These are phyloP conservation scores for Vultur gryphus DNA, from an alignment of 2,797 vertebrate genomes.

Conservation along the genomic window DNA sequence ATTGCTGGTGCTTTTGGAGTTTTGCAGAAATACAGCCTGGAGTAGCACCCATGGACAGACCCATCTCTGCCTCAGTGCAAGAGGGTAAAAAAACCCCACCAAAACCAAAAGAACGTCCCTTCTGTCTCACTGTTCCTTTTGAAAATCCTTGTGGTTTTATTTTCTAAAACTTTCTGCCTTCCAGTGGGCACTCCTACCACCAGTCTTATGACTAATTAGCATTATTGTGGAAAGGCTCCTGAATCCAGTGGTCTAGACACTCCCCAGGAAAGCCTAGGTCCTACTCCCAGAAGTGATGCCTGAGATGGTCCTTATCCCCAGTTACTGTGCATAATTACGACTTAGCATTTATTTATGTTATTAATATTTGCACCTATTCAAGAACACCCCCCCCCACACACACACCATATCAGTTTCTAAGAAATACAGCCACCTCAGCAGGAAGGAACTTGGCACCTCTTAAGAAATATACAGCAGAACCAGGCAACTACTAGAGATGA, in stretches of 20 bases:
- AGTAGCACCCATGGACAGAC: background rate
- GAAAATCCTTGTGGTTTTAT: background rate
- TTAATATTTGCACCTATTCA: background rate
- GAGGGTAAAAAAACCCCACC: background rate
- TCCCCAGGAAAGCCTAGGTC: background rate
- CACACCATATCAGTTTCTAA: background rate
- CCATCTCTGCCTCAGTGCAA: background rate
- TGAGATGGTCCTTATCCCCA: background rate
- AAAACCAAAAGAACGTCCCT: accelerated
- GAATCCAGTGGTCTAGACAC: background rate
- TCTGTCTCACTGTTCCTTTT: background rate
- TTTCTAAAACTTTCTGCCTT: background rate
- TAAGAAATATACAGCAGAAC: background rate
- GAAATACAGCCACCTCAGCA: background rate
- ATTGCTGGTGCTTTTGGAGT: background rate
- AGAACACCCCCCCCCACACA: background rate
- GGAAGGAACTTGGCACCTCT: background rate
- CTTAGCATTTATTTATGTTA: background rate
- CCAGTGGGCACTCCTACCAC: background rate
- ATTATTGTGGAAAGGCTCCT: background rate
- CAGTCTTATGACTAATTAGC: background rate
- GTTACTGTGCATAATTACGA: background rate
- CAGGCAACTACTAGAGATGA: background rate
- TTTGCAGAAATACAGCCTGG: background rate
- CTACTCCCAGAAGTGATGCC: background rate